Base-by-base conservation (phyloP, 1,140 invertebrate genomes). In the Diuraphis noxia region DNA sequence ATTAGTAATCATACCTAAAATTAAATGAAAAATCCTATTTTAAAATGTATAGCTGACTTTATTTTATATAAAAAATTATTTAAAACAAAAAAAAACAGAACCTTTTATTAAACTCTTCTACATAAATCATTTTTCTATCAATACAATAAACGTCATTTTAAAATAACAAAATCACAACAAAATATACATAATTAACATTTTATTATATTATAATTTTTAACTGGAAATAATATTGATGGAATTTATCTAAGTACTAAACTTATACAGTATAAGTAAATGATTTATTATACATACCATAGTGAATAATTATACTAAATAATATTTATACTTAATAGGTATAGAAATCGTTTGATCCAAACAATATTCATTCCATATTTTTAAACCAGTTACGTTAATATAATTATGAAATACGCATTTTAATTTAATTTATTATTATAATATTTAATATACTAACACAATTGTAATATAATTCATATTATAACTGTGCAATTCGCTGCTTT, bases 81-180 rank as follows among this genome's bases (percentile, higher is more conserved):
- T 21, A 6, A 30, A 84, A 17, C 25, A 19, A 82, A 82, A 82
- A 41, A 84, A 84, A 30, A 9, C 21, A 25, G 36, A 40, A 43
- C 40, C 43, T 46, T 84, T 25, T 82, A 41, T 82, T 72, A 72
- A 72, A 82, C 9, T 82, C 17, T 84, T 86, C 84, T 86, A 49
- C 84, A 49, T 49, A 86, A 49, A 34, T 1, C n/a, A 86, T 86
- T 84, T 86, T 86, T 86, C 84, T 86, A 86, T 49, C n/a, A 49
- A 86, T 86, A 86, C 34, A 86, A n/a, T n/a, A n/a, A 86, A 86
- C 43, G 38, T 36, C 23, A 49, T 36, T 86, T 49, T 86, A 86
- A 86, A 85, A 86, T 86, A 82, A 84, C 41, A 85, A 86, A 49
- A 43, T 23, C 36, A 49, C n/a, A 85, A 85, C 84, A 49, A 36